A percentile compares a stretch with the other conserved stretches of the same genome.
These are phyloP conservation scores for Congeria kusceri DNA, from an alignment of 2,888 invertebrate species.

Conservation along the genomic window DNA sequence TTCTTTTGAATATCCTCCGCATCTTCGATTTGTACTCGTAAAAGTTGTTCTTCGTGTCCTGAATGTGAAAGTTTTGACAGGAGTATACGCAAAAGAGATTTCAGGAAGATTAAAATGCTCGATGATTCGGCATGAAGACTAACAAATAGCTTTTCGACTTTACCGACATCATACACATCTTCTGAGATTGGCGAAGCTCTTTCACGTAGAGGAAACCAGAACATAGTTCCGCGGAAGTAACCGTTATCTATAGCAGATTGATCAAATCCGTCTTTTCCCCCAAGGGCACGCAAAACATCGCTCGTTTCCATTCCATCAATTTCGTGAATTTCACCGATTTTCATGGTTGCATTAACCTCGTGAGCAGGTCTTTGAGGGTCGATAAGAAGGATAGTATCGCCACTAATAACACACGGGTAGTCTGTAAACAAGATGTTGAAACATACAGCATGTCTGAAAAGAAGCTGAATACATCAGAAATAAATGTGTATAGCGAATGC, in stretches of 20 bases:
- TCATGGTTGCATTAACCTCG: conserved; percentile 49
- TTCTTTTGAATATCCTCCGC: neutral
- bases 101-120: conserved; percentile 79
- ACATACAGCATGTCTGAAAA: neutral
- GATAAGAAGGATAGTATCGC: conserved; percentile 75
- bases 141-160: conserved; percentile 70
- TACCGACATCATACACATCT: conserved; percentile 68
- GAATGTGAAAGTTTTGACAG: neutral
- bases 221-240: conserved; percentile 77
- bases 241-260: conserved; percentile 56
- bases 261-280: conserved; percentile 64
- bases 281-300: conserved; percentile 60
- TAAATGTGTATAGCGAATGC: too few species aligned
- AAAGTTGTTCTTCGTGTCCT: neutral
- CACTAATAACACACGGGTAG: conserved; percentile 78
- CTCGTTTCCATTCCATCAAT: conserved; percentile 50
- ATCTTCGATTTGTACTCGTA: conserved; percentile 5
- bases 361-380: conserved; percentile 70
- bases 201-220: conserved; percentile 80
- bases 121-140: conserved; percentile 75
- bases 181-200: conserved; percentile 72
- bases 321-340: conserved; percentile 33
- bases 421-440: conserved; percentile 72
- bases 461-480: too few species aligned
- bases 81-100: conserved; percentile 12